Evolutionary conservation across 2,888 invertebrate genomes (phyloP).

Genomic region (Oasisia sp.): DNA sequence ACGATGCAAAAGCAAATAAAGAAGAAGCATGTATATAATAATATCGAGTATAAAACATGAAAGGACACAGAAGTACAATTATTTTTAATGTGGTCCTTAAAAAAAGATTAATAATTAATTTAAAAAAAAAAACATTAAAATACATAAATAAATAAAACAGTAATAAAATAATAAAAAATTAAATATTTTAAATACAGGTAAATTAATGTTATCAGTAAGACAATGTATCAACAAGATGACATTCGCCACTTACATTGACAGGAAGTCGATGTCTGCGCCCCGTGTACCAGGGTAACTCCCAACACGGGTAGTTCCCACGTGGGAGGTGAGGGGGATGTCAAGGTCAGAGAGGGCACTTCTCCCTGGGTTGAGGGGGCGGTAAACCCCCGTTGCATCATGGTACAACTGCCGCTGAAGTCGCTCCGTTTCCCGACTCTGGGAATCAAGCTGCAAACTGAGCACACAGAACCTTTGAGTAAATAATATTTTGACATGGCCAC

Average conservation of each 20-base stretch:
- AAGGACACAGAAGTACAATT: too few species aligned
- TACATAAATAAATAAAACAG: too few species aligned
- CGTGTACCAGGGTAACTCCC: not conserved
- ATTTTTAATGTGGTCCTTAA: too few species aligned
- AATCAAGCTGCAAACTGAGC: conserved; percentile 51
- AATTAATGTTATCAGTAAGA: too few species aligned
- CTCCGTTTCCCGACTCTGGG: conserved; percentile 53
- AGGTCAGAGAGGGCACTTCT: not conserved
- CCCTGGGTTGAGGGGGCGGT: not conserved
- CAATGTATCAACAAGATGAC: not conserved
- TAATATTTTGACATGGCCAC: not conserved
- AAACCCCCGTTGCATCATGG: not conserved
- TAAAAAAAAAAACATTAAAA: too few species aligned
- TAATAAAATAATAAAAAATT: too few species aligned
- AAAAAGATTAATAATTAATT: too few species aligned
- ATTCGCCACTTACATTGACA: not conserved
- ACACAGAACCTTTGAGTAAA: not conserved
- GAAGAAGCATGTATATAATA: too few species aligned
- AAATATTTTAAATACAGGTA: too few species aligned
- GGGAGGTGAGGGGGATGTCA: not conserved
- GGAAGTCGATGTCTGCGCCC: not conserved
- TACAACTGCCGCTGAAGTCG: conserved; percentile 48
- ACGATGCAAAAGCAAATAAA: too few species aligned
- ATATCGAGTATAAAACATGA: too few species aligned
- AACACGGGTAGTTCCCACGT: not conserved